Base-by-base conservation (phyloP, 2,888 invertebrate genomes). In the Leucophora obtusa region DNA sequence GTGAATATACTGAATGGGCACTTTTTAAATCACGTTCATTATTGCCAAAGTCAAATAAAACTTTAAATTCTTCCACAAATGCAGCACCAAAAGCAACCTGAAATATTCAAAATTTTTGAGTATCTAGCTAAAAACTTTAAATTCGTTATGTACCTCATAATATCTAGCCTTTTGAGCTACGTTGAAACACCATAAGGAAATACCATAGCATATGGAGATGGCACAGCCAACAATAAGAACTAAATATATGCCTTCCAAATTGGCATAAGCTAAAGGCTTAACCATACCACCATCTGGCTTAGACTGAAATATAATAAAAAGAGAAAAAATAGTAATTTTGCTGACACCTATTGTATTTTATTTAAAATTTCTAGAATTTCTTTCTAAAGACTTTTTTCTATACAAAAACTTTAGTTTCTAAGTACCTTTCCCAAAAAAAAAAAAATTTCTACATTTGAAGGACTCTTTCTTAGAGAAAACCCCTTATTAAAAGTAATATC, bases 11-110 rank as follows among this genome's bases (percentile, higher is more conserved):
- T 0, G 90, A 90, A 28, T 86, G 86, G 10, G 88, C 87, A 65
- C 93, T 93, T 66, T 92, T 91, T 1, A 94, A 93, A 1, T 93
- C 93, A 85, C 95, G 95, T 0, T 93, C 93, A 63, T 94, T 93
- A 47, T 94, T 93, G 69, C 93, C 93, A 85, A 94, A 95, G 86
- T 93, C 93, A 0, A 94, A 87, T 51, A 95, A 92, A 86, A 96
- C 95, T 85, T 92, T 93, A 43, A 95, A 85, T 88, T 96, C 96
- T 18, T 93, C 93, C 69, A 91, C 89, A 24, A 95, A 87, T 83
- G 94, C 94, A 71, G 93, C 92, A 84, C 89, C 92, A 85, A 95
- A 94, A 0, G 94, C 89, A 6, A 93, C 91, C 93, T 95, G 87
- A 7, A 89, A 47, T 2, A n/a, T 88, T 33, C 9, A 18, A 47